Evolutionary conservation across 2,797 vertebrate genomes (phyloP).

Genomic region (Oryzias sinensis): DNA sequence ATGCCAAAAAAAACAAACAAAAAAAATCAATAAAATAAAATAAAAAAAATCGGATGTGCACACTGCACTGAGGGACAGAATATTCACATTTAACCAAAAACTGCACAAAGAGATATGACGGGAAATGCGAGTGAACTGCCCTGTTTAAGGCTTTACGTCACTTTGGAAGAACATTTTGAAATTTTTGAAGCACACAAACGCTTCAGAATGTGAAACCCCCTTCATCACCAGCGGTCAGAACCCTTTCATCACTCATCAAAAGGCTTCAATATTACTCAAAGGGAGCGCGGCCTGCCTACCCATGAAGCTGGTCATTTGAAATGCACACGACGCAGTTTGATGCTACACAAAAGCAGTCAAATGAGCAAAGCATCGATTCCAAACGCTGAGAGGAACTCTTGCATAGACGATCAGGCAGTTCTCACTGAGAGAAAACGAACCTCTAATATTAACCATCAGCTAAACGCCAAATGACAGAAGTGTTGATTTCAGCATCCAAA

Average conservation of each 20-base stretch:
- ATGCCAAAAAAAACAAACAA: too few species aligned
- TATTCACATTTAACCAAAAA: too few species aligned
- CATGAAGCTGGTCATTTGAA: conserved; percentile 26
- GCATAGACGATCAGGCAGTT: conserved; percentile 66
- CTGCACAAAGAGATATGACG: too few species aligned
- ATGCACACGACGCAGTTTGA: conserved; percentile 21
- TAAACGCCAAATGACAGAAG: conserved; percentile 12
- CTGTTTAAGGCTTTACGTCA: conserved; percentile 26
- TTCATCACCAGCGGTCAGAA: conserved; percentile 33
- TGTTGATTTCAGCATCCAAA: too few species aligned
- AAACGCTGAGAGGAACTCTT: conserved; percentile 43
- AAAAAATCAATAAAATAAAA: too few species aligned
- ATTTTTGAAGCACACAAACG: conserved; percentile 14
- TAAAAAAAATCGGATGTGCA: too few species aligned
- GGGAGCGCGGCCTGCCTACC: neutral
- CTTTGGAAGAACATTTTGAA: conserved; percentile 26
- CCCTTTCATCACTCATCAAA: conserved; percentile 9
- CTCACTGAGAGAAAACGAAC: conserved; percentile 31
- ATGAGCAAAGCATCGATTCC: conserved; percentile 35
- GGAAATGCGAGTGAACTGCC: conserved; percentile 7
- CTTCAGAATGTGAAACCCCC: conserved; percentile 26
- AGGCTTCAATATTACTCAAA: neutral
- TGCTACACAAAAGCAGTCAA: conserved; percentile 26
- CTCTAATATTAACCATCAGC: conserved; percentile 21
- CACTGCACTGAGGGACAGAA: too few species aligned